A percentile compares a stretch with the other conserved stretches of the same genome.
Evolutionary conservation across 2,888 invertebrate genomes (phyloP).

Genomic region (Mechanitis messenoides): DNA sequence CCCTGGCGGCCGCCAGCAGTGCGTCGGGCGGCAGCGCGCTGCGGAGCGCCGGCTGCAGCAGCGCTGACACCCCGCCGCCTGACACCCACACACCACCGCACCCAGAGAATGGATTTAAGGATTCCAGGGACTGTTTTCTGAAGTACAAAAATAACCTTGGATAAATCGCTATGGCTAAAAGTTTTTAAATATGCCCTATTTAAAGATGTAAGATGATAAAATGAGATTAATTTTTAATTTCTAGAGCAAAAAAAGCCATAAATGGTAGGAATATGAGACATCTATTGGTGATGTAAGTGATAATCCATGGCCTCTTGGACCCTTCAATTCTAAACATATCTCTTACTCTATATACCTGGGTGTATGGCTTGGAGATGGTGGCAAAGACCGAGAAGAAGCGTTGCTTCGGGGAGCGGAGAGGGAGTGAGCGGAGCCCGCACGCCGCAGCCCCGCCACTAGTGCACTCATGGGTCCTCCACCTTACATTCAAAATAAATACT

Average conservation of each 20-base stretch:
- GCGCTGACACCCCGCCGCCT: conserved; percentile 63
- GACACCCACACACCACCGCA: conserved; percentile 68
- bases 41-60: conserved; percentile 75
- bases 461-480: conserved; percentile 71
- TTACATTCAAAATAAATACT: conserved; percentile 21
- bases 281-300: no score
- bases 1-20: conserved; percentile 91
- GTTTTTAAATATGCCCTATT: no score
- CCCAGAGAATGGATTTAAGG: conserved; percentile 77
- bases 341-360: conserved; percentile 65
- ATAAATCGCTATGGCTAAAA: no score
- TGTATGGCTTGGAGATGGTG: conserved; percentile 86
- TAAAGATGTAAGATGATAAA: no score
- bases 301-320: no score
- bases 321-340: no score
- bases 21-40: conserved; percentile 82
- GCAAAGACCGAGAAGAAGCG: conserved; percentile 79
- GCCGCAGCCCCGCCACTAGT: conserved; percentile 66
- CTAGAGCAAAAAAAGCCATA: no score
- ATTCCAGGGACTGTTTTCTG: conserved; percentile 80
- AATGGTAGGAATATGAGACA: no score
- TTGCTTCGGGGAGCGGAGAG: conserved; percentile 69
- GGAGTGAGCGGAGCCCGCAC: conserved; percentile 72
- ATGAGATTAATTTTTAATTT: no score
- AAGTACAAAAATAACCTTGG: not conserved